Conservation (phyloP, 2,888 invertebrate genomes). For the Yponomeuta sedellus region DNA sequence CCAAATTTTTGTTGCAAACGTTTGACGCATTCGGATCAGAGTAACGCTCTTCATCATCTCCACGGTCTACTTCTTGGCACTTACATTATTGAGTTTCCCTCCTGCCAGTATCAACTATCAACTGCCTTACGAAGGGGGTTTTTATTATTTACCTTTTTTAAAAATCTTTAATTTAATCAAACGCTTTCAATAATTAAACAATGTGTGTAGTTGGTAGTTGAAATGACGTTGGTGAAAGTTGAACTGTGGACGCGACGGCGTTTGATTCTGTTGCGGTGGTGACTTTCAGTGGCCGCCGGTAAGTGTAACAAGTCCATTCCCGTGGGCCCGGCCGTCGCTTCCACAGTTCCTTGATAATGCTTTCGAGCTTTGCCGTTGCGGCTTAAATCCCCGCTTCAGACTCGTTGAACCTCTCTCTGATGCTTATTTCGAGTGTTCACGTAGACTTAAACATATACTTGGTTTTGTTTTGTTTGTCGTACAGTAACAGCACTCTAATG, state of each 20-base stretch:
- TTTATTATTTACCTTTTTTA: conserved; percentile 40
- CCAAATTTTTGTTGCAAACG: conserved; percentile 14
- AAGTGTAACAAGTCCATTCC: background rate
- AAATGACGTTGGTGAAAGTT: conserved; percentile 61
- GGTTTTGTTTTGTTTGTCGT: conserved; percentile 73
- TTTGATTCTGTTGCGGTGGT: background rate
- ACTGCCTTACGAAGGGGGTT: conserved; percentile 62
- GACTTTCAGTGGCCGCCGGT: background rate
- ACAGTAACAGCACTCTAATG: conserved; percentile 77
- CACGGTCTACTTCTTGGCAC: conserved; percentile 52
- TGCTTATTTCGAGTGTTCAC: conserved; percentile 70
- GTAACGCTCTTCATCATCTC: background rate
- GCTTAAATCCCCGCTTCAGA: conserved; percentile 70
- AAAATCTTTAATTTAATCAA: conserved; percentile 26
- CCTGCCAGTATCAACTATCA: conserved; percentile 68
- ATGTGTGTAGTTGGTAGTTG: conserved; percentile 67
- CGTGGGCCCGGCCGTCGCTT: conserved; percentile 34
- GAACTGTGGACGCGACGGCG: conserved; percentile 54
- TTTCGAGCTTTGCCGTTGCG: conserved; percentile 70
- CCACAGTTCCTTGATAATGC: conserved; percentile 57
- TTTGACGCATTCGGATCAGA: background rate
- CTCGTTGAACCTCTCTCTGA: conserved; percentile 68
- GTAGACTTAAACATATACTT: conserved; percentile 70
- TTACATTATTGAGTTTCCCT: conserved; percentile 42
- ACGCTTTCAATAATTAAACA: conserved; percentile 31